These are phyloP conservation scores for Tenthredo livida DNA, from an alignment of 2,888 invertebrate genomes.

Conservation along the genomic window DNA sequence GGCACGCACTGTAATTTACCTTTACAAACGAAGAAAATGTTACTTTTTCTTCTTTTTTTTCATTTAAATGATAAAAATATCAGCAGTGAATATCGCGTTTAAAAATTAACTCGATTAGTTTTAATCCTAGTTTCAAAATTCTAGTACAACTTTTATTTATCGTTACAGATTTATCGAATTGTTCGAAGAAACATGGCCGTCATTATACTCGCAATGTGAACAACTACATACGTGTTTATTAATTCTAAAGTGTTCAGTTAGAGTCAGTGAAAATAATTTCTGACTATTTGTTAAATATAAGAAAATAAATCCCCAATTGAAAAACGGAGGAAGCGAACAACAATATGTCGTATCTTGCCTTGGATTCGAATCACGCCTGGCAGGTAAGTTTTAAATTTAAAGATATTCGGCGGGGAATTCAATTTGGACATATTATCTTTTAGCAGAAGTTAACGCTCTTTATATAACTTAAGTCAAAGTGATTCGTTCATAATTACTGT, in stretches of 20 bases:
- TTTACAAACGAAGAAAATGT: neutral
- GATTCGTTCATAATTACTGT: neutral
- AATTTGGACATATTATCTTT: neutral
- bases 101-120: neutral
- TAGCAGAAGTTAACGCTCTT: no score
- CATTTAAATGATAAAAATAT: neutral
- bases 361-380: slow-evolving; percentile 79
- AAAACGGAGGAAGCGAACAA: slow-evolving; percentile 66
- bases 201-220: slow-evolving; percentile 63
- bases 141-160: neutral
- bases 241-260: slow-evolving; percentile 9
- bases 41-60: neutral
- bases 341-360: slow-evolving; percentile 77
- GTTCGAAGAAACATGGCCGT: slow-evolving; percentile 6
- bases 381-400: slow-evolving; percentile 72
- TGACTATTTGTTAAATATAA: neutral
- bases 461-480: no score
- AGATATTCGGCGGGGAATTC: no score
- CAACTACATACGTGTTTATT: slow-evolving; percentile 56
- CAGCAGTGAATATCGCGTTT: neutral
- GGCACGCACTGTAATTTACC: slow-evolving; percentile 66
- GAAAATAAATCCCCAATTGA: slow-evolving; percentile 18
- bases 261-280: slow-evolving; percentile 2
- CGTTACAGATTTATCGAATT: neutral
- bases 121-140: neutral